Evolutionary conservation across 1,140 invertebrate species (phyloP).

Genomic region (Aphelinus certus): DNA sequence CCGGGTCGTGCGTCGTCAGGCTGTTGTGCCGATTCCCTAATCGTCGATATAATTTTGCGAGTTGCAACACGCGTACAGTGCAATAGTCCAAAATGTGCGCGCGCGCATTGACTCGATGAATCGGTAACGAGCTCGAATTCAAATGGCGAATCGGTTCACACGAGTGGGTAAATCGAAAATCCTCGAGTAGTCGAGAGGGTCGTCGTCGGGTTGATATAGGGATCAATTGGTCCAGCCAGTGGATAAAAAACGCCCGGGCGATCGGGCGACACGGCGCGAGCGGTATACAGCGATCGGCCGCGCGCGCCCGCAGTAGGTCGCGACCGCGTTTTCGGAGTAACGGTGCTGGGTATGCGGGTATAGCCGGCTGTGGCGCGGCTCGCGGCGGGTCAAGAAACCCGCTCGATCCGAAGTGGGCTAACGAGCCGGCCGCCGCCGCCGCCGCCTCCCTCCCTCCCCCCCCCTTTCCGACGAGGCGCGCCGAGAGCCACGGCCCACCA

Average conservation of each 20-base stretch:
- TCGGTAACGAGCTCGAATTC: neutral
- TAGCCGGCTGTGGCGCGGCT: too few relatives aligned
- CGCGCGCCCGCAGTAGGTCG: constrained; percentile 53
- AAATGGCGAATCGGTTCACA: neutral
- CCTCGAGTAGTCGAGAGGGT: neutral
- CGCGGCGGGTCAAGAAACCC: constrained; percentile 56
- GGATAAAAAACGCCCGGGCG: too few relatives aligned
- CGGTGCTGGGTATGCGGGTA: constrained; percentile 44
- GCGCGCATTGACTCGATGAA: neutral
- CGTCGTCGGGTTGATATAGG: too few relatives aligned
- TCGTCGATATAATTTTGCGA: neutral
- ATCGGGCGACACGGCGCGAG: too few relatives aligned
- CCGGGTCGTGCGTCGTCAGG: too few relatives aligned
- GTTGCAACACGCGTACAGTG: neutral
- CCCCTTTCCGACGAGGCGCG: constrained; percentile 12
- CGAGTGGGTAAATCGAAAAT: neutral
- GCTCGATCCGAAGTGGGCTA: constrained; percentile 60
- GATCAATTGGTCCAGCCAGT: too few relatives aligned
- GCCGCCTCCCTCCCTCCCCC: constrained; percentile 56
- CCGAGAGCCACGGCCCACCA: neutral
- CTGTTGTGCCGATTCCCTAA: too few relatives aligned
- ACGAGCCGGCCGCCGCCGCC: constrained; percentile 51
- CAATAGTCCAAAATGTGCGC: too few relatives aligned
- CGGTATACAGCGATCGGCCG: neutral
- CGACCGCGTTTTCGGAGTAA: constrained; percentile 58